phyloP scores from a whole-genome alignment of 1,140 invertebrate genomes.

The Drosophila elegans region DNA sequence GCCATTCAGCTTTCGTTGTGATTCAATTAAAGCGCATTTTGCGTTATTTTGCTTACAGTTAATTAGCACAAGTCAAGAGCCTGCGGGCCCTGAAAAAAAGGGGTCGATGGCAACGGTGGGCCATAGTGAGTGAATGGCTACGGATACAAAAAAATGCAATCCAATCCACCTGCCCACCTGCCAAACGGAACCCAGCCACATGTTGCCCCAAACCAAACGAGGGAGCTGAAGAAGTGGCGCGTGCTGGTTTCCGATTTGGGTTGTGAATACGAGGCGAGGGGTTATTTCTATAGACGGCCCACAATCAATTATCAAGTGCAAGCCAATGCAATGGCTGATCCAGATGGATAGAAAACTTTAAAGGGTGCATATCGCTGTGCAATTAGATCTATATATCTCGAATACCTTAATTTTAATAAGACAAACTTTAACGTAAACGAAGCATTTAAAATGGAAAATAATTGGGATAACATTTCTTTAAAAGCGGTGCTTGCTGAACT shows the following conservation, averaged over 20 bases:
- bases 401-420: too few relatives aligned
- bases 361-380: background rate
- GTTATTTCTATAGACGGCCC: slow-evolving; percentile 45
- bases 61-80: slow-evolving; percentile 65
- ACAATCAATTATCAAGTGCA: slow-evolving; percentile 51
- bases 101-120: slow-evolving; percentile 19
- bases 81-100: slow-evolving; percentile 50
- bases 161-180: slow-evolving; percentile 20
- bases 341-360: slow-evolving; percentile 14
- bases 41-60: slow-evolving; percentile 58
- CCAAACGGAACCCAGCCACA: slow-evolving; percentile 38
- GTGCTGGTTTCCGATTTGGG: slow-evolving; percentile 46
- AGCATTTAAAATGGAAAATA: too few relatives aligned
- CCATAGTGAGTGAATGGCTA: slow-evolving; percentile 23
- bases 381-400: too few relatives aligned
- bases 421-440: too few relatives aligned
- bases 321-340: slow-evolving; percentile 20
- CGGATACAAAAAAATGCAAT: slow-evolving; percentile 6
- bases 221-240: slow-evolving; percentile 48
- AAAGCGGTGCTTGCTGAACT: too few relatives aligned
- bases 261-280: slow-evolving; percentile 32
- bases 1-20: slow-evolving; percentile 53
- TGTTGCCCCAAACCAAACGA: slow-evolving; percentile 53
- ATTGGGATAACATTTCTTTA: background rate
- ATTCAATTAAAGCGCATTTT: slow-evolving; percentile 78